A percentile compares a stretch with the other conserved stretches of the same genome.
These are phyloP conservation scores for Triplophysa yarkandensis DNA, from an alignment of 2,797 vertebrate genomes.

Conservation along the genomic window DNA sequence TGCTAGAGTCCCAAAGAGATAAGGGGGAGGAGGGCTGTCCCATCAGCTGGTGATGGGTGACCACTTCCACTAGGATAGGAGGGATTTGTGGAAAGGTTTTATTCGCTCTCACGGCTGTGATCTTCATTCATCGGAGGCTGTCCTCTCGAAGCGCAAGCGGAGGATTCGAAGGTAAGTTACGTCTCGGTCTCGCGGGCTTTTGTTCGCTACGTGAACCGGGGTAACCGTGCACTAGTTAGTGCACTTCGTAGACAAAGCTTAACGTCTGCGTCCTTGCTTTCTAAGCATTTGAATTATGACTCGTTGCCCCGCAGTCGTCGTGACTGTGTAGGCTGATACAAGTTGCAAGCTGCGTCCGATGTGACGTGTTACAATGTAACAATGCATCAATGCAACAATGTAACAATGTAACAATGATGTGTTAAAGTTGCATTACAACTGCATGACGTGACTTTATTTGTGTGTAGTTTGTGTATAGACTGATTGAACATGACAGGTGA, in stretches of 20 bases:
- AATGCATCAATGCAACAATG: no score
- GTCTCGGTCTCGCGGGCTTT: conserved; percentile 4
- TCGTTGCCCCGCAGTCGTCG: conserved; percentile 3
- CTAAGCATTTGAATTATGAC: neutral
- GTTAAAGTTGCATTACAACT: conserved; percentile 9
- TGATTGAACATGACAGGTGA: conserved; percentile 10
- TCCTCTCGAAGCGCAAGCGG: neutral
- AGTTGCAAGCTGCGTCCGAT: conserved; percentile 17
- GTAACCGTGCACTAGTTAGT: conserved; percentile 8
- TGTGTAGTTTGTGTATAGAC: neutral
- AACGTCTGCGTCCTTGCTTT: conserved; percentile 4
- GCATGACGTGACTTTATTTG: neutral
- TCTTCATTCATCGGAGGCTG: conserved; percentile 17
- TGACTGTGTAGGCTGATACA: conserved; percentile 28
- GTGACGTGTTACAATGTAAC: no score
- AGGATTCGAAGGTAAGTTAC: conserved; percentile 34
- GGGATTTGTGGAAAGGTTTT: conserved; percentile 30
- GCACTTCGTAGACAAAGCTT: conserved; percentile 30
- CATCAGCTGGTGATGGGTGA: conserved; percentile 31
- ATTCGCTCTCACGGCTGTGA: conserved; percentile 17
- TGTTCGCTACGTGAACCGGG: neutral
- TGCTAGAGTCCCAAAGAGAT: conserved; percentile 6
- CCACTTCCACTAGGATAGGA: conserved; percentile 48
- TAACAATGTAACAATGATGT: neutral
- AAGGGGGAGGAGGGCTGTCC: conserved; percentile 14